Conservation (phyloP, 2,888 invertebrate genomes). For the Diplazon laetatorius region DNA sequence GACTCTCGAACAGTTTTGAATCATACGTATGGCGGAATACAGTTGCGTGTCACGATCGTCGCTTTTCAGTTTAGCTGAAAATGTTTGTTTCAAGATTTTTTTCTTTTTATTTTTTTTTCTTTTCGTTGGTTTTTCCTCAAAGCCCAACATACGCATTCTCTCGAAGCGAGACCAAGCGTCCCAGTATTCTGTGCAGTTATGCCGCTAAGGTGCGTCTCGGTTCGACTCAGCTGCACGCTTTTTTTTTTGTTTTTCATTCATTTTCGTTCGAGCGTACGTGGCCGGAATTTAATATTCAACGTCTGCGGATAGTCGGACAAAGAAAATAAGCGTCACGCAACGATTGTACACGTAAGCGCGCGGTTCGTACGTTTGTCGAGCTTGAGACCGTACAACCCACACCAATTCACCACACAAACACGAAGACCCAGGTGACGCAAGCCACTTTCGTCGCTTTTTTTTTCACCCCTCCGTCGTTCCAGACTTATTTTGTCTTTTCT, state of each 20-base stretch:
- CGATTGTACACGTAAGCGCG: conserved; percentile 40
- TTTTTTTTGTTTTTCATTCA: neutral
- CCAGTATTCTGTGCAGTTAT: conserved; percentile 46
- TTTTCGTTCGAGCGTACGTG: conserved; percentile 49
- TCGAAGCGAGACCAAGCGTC: conserved; percentile 4
- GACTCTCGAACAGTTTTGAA: conserved; percentile 37
- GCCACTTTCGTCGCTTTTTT: conserved; percentile 42
- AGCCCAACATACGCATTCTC: conserved; percentile 28
- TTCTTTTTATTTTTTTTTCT: no score
- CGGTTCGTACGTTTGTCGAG: conserved; percentile 25
- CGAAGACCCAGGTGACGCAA: conserved; percentile 10
- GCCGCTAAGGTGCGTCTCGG: conserved; percentile 30
- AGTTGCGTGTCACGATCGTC: neutral
- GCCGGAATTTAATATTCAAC: conserved; percentile 64
- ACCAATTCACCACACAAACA: neutral
- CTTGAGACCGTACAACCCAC: neutral
- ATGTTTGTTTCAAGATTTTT: conserved; percentile 54
- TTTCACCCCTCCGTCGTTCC: no score
- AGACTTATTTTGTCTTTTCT: no score
- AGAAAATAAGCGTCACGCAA: conserved; percentile 58
- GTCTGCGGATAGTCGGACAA: conserved; percentile 60
- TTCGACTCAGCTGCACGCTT: conserved; percentile 16
- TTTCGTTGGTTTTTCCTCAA: conserved; percentile 2
- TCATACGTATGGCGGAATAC: neutral
- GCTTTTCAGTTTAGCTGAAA: neutral